phyloP scores from a whole-genome alignment of 2,113 vertebrate genomes.

The Psittacara wagleri region DNA sequence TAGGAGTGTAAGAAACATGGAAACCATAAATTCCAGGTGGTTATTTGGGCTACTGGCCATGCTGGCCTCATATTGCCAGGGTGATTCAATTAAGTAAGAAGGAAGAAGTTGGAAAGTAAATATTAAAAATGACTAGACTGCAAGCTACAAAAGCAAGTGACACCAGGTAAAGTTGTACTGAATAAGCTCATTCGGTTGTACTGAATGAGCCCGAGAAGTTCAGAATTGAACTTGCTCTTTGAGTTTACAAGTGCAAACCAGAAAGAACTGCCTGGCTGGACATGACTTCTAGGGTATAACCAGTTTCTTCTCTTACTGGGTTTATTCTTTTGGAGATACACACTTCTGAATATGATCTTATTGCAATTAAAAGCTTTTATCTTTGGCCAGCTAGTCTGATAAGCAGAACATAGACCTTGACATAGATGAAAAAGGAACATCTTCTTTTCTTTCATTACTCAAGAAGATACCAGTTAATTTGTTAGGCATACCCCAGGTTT shows the following conservation, averaged over 20 bases:
- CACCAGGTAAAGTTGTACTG: background rate
- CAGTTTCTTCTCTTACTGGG: background rate
- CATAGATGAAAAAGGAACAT: background rate
- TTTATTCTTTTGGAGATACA: background rate
- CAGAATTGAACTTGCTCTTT: background rate
- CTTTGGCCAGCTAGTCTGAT: background rate
- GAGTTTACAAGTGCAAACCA: background rate
- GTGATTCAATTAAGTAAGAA: background rate
- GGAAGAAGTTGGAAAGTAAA: background rate
- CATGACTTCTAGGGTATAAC: background rate
- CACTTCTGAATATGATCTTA: background rate
- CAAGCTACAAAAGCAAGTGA: background rate
- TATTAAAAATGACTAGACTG: background rate
- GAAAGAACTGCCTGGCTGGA: background rate
- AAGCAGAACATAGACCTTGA: background rate
- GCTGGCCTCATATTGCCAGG: background rate
- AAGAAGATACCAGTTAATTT: background rate
- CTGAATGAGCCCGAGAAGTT: background rate
- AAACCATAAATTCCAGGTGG: conserved; percentile 12
- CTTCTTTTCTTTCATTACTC: background rate
- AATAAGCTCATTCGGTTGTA: background rate
- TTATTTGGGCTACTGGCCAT: background rate
- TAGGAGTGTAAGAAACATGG: background rate
- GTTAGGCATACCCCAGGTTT: background rate
- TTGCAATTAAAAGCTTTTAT: background rate